Evolutionary conservation across 2,113 vertebrate genomes (phyloP).

Genomic region (Junco hyemalis): DNA sequence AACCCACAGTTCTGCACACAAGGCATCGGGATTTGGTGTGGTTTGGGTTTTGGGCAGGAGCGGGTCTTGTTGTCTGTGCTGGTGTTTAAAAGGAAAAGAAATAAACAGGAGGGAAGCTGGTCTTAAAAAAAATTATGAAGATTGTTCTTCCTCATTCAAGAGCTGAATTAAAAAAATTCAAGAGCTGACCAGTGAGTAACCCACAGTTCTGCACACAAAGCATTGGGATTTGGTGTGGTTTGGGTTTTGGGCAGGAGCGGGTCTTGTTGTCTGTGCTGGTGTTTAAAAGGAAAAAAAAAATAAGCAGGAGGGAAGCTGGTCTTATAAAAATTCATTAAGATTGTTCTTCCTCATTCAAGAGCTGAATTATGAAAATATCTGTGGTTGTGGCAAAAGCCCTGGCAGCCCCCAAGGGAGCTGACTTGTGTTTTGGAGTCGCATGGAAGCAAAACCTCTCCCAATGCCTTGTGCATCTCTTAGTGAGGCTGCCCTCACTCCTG

Average conservation of each 20-base stretch:
- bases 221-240: no score
- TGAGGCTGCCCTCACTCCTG: neutral
- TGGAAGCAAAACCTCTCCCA: neutral
- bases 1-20: fast-evolving
- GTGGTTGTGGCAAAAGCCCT: neutral
- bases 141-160: no score
- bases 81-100: neutral
- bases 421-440: neutral
- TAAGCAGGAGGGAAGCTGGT: neutral
- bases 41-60: neutral
- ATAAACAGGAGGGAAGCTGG: neutral
- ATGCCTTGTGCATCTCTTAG: neutral
- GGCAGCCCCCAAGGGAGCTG: neutral
- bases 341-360: neutral
- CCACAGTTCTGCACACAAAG: no score
- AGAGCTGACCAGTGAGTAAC: no score
- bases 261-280: neutral
- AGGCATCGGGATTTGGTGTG: fast-evolving
- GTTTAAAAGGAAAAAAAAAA: neutral
- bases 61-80: neutral
- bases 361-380: neutral
- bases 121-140: no score
- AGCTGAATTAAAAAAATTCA: no score
- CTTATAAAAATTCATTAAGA: neutral
- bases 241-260: no score